These are phyloP conservation scores for Rhinoderma darwinii DNA, from an alignment of 2,113 vertebrate genomes.

Conservation along the genomic window DNA sequence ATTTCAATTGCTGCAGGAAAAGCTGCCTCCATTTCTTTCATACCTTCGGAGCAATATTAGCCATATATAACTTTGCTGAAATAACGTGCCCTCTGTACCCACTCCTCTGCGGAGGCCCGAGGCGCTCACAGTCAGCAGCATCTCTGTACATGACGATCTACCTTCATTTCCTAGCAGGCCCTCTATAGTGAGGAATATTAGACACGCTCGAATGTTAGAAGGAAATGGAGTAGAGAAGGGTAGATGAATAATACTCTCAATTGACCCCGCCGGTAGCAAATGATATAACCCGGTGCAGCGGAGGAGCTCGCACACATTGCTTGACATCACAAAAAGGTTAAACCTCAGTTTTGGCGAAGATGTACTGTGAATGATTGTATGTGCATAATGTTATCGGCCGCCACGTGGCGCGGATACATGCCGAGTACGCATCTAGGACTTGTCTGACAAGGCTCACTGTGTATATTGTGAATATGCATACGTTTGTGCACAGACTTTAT, in stretches of 20 bases:
- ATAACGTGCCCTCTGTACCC: not conserved
- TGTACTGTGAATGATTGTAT: constrained; percentile 59
- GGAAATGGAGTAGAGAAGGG: not conserved
- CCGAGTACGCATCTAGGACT: constrained; percentile 40
- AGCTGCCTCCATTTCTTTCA: not conserved
- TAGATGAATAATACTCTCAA: no score
- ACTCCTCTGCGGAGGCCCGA: not conserved
- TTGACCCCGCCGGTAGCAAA: not conserved
- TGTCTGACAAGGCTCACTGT: constrained; percentile 44
- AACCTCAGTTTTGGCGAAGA: constrained; percentile 26
- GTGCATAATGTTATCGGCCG: constrained; percentile 31
- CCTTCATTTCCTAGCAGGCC: not conserved
- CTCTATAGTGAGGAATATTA: not conserved
- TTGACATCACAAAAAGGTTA: not conserved
- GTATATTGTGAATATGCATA: constrained; percentile 59
- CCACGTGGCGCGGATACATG: not conserved
- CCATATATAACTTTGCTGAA: not conserved
- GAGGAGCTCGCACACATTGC: constrained; percentile 4
- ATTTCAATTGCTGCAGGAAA: constrained; percentile 13
- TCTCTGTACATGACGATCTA: not conserved
- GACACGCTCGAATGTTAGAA: not conserved
- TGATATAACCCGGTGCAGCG: not conserved
- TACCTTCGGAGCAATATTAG: not conserved
- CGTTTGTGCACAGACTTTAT: constrained; percentile 56
- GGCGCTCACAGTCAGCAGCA: not conserved